Evolutionary conservation across 2,113 vertebrate genomes (phyloP), one percentile per base, ranked within the genome.

Genomic region (Nannobrachium achirus): DNA sequence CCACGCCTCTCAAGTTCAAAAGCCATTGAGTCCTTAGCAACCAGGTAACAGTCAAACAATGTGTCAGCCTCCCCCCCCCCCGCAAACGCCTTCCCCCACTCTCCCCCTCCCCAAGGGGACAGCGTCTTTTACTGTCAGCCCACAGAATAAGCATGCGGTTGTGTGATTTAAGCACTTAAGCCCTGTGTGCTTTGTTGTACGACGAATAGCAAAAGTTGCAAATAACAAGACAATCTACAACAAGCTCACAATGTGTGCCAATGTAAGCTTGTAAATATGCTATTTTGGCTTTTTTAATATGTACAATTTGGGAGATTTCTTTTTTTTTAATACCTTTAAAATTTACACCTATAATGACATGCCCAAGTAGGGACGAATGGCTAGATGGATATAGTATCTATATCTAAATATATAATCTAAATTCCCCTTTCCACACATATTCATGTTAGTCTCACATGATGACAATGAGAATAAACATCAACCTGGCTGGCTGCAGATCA

Each of bases 1-100:
- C 70, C 77, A 78, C 87, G 87, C 89, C 88, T 90, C 91, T 89
- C 89, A 92, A 91, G 90, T 93, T 93, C 92, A 93, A 91, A 92
- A 89, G 87, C 81, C 71, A 85, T 45, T 75, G 81, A 87, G 78
- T 86, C 86, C 85, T 86, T 81, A 80, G 88, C 88, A 90, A 88
- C 86, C 69, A 74, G 76, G 80, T 74, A 88, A 81, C 82, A 82
- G 81, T 72, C 84, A 82, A 87, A 91, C 87, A 89, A 88, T 82
- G 83, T 75, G 75, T 81, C 73, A 57, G 59, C 7, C 14, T 39
- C 63, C 49, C 18, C 10, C 49, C 20, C 41, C 8, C 57, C 15
- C 52, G 14, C 75, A 57, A 14, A 33, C 25, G 3, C 25, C 25
- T 33, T 33, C 25, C 25, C 25, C 25, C 25, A 33, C 3, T 33